phyloP scores from a whole-genome alignment of 2,113 vertebrate species.

The Mormyrus lacerda region DNA sequence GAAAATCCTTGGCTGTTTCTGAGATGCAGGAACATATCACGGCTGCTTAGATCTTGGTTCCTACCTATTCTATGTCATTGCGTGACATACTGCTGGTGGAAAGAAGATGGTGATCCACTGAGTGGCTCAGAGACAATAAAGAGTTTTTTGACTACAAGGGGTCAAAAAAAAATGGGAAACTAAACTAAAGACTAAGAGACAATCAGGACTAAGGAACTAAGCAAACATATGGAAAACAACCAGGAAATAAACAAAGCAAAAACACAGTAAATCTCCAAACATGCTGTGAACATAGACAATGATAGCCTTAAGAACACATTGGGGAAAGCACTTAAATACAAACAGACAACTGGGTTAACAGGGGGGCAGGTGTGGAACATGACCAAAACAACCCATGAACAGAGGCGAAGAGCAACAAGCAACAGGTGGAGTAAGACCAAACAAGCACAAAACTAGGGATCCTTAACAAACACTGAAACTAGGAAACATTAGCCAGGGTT shows the following conservation, averaged over 20 bases:
- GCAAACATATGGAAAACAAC: not conserved
- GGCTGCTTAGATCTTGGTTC: not conserved
- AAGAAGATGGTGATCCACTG: not conserved
- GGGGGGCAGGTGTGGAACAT: not conserved
- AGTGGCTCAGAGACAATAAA: not conserved
- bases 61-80: not conserved
- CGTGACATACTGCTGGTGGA: not conserved
- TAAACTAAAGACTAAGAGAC: not conserved
- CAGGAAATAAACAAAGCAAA: not conserved
- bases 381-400: not conserved
- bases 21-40: not conserved
- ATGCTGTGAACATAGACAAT: not conserved
- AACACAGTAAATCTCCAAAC: not conserved
- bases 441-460: not conserved
- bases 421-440: not conserved
- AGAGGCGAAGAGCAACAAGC: not conserved
- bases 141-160: not conserved
- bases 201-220: not conserved
- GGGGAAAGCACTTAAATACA: not conserved
- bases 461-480: not conserved
- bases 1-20: not conserved
- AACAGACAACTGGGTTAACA: not conserved
- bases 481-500: not conserved
- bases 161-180: not conserved
- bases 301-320: not conserved